phyloP scores from a whole-genome alignment of 23 tunicate species.

The Ciona savignyi region DNA sequence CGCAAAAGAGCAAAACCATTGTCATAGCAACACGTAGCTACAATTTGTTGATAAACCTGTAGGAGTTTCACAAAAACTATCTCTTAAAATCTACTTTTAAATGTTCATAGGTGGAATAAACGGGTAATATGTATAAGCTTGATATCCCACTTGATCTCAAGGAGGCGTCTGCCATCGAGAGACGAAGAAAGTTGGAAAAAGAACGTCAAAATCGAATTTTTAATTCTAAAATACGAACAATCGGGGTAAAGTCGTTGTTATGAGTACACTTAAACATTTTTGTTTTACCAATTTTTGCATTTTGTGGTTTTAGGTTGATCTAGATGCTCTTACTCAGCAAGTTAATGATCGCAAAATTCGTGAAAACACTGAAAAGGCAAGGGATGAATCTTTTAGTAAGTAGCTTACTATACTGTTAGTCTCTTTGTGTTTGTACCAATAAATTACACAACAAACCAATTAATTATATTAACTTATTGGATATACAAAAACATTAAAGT shows the following conservation, averaged over 20 bases:
- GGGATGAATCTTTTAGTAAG: slow-evolving; percentile 91
- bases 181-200: slow-evolving; percentile 66
- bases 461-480: too few relatives aligned
- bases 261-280: background rate
- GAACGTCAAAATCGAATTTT: slow-evolving; percentile 87
- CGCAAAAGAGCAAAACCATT: background rate
- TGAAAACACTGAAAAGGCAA: slow-evolving; percentile 80
- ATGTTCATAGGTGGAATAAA: too few relatives aligned
- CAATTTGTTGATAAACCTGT: too few relatives aligned
- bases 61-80: too few relatives aligned
- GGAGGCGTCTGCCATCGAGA: slow-evolving; percentile 86
- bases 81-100: too few relatives aligned
- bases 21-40: background rate
- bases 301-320: slow-evolving; percentile 45
- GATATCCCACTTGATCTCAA: slow-evolving; percentile 77
- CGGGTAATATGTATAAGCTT: slow-evolving; percentile 79
- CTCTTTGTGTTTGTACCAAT: too few relatives aligned
- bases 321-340: slow-evolving; percentile 58
- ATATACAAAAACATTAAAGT: too few relatives aligned
- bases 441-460: too few relatives aligned
- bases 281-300: background rate
- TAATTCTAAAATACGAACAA: slow-evolving; percentile 78
- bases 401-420: too few relatives aligned
- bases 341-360: slow-evolving; percentile 55
- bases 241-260: slow-evolving; percentile 50